Base-by-base conservation (phyloP, 2,113 vertebrate genomes). In the Callochromis pleurospilus region DNA sequence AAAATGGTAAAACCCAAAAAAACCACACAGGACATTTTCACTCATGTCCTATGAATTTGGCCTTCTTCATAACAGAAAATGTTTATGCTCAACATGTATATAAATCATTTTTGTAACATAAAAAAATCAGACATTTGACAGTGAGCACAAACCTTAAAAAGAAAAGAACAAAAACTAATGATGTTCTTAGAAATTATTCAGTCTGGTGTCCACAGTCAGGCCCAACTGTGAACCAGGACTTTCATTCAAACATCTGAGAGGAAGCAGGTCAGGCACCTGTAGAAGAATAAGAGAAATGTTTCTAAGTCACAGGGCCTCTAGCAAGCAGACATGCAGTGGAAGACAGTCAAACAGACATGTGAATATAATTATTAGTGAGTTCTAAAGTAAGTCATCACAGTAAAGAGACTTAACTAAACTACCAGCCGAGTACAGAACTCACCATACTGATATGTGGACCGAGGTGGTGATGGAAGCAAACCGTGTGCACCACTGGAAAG, bases 241-340 rank as follows among this genome's bases (percentile, higher is more conserved):
- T 88, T 83, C 58, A 53, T 53, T 31, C 65, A 45, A 6, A 70
- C 53, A 45, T 6, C 33, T 17, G 58, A 33, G 80, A 83, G 56
- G 88, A 55, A 68, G 86, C 38, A 54, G 31, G 24, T 92, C 86
- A 90, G 90, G 91, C 91, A 91, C 92, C 95, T 94, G 40, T 29
- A 33, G 82, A 7, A 75, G 68, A 19, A 70, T 31, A 83, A 70
- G n/a, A 77, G 5, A 81, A 26, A 86, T 54, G 38, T 82, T 79
- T 62, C 9, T 19, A 75, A 75, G 21, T 75, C 15, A 49, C 60
- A 38, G 21, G 49, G 14, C 56, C 17, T 49, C n/a, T 19, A 51
- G 82, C 45, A 53, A 15, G 40, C 38, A 24, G 38, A 70, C n/a
- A 17, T 17, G 21, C 24, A 75, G 68, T 29, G 21, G 24, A 29